These are phyloP conservation scores for Mesoclemmys tuberculata DNA, from an alignment of 2,113 vertebrate genomes.

Conservation along the genomic window DNA sequence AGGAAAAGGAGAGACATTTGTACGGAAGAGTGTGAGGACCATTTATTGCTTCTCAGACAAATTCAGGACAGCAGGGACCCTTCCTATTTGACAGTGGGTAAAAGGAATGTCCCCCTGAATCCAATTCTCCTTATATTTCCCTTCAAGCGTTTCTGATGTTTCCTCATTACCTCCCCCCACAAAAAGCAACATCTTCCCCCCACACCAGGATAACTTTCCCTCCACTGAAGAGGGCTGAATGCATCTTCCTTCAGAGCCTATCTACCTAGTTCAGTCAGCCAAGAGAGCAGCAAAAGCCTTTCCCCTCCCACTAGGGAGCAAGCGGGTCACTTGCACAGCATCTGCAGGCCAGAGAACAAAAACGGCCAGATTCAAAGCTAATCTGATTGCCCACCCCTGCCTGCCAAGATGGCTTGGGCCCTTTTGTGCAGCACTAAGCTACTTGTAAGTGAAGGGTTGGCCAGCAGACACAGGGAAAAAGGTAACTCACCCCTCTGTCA, in stretches of 20 bases:
- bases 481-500: conserved; percentile 90
- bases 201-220: background rate
- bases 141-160: background rate
- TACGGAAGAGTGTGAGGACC: background rate
- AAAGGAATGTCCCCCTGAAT: background rate
- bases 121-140: background rate
- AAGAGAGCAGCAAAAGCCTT: background rate
- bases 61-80: background rate
- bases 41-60: fast-evolving
- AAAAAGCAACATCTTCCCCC: background rate
- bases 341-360: background rate
- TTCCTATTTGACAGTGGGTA: background rate
- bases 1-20: background rate
- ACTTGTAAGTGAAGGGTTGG: background rate
- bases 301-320: background rate
- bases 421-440: background rate
- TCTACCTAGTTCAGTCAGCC: background rate
- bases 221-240: background rate
- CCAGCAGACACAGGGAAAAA: background rate
- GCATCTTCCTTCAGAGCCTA: background rate
- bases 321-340: background rate
- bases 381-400: background rate
- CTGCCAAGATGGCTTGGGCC: background rate
- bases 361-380: background rate
- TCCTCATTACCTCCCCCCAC: background rate